Base-by-base conservation (phyloP, 2,888 invertebrate genomes). In the Molanna angustata region DNA sequence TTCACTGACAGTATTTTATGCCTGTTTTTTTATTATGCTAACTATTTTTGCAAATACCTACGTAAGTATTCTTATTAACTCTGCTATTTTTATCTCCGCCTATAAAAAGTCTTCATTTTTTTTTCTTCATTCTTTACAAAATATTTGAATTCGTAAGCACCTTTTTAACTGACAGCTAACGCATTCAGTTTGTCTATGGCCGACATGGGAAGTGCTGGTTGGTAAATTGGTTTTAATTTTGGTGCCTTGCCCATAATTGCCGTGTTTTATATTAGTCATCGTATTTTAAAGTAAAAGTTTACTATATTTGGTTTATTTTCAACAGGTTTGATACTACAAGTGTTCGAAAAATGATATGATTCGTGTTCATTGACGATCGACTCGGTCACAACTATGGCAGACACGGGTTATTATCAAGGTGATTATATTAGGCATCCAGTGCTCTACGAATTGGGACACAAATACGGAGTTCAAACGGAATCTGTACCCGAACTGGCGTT, bases 341-440 rank as follows among this genome's bases (percentile, higher is more conserved):
- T 49, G 33, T 16, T 19, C 4, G 42, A 13, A 51, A 35, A 40
- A 47, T 52, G 49, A 74, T 71, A 72, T 76, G 75, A 76, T 74
- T 74, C 75, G 75, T 76, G 70, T 72, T 74, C 75, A 73, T 74
- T 76, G 75, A 76, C 76, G 48, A 35, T 42, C 43, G 48, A 72
- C 75, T 74, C 69, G 69, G 73, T 73, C 74, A 75, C 76, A 76
- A 76, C 75, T 74, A 76, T 76, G 76, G 76, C 76, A 76, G 76
- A 76, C 72, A 74, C 76, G 72, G 75, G 76, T 72, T 76, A 75
- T 73, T 84, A 81, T 64, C 80, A 90, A 88, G 87, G 88, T 74
- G 90, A 90, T 77, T 89, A 90, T 76, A 87, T 90, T 71, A 86
- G 87, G 70, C 90, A 92, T 77, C 92, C 92, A 61, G 90, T 90